A percentile compares a stretch with the other conserved stretches of the same genome.
Evolutionary conservation across 2,888 invertebrate species (phyloP).

Genomic region (Andrena fulva): DNA sequence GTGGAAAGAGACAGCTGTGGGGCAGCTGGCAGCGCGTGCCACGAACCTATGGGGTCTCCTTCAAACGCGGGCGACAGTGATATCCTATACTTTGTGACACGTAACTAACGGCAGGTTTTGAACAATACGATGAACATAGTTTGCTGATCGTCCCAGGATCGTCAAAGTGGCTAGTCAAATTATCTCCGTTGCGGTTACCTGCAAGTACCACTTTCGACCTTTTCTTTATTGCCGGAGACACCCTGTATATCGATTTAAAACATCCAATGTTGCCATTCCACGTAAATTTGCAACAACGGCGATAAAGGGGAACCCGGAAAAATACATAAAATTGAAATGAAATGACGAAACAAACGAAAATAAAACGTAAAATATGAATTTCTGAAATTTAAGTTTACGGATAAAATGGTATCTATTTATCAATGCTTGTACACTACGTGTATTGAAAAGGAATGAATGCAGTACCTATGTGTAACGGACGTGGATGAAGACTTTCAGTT

Average conservation of each 20-base stretch:
- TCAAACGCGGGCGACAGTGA: constrained; percentile 76
- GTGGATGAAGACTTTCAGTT: too few relatives aligned
- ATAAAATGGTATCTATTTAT: background rate
- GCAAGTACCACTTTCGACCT: background rate
- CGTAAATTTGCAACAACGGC: background rate
- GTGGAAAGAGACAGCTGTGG: constrained; percentile 84
- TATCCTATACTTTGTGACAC: constrained; percentile 77
- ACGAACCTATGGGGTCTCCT: constrained; percentile 84
- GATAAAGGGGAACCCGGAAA: background rate
- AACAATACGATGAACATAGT: constrained; percentile 57
- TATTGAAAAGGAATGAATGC: too few relatives aligned
- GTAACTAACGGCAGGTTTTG: constrained; percentile 71
- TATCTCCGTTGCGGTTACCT: constrained; percentile 32
- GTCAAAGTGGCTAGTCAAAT: constrained; percentile 34
- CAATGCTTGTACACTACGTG: too few relatives aligned
- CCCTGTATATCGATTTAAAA: background rate
- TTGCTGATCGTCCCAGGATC: constrained; percentile 45
- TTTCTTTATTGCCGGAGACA: background rate
- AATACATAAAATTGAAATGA: background rate
- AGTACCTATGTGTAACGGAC: too few relatives aligned
- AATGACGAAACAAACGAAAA: background rate
- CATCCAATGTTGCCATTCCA: background rate
- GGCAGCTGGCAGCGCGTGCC: constrained; percentile 85
- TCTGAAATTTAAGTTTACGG: background rate
- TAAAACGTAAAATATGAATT: background rate